Evolutionary conservation across 2,888 invertebrate genomes (phyloP).

Genomic region (Drosophila helvetica): DNA sequence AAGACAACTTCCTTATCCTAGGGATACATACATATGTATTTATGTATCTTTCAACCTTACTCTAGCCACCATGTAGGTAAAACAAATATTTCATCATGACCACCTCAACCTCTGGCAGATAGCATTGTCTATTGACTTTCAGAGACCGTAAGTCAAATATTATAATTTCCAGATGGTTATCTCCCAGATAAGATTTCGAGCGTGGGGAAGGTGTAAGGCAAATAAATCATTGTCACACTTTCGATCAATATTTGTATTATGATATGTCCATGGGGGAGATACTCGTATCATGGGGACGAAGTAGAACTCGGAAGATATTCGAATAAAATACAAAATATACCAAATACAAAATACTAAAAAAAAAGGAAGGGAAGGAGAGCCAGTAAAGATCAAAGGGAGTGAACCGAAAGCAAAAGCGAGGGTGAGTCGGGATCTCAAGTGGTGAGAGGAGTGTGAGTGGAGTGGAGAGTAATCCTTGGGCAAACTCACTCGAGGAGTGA

Average conservation of each 20-base stretch:
- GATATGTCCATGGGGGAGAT: slow-evolving; percentile 12
- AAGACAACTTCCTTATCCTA: background rate
- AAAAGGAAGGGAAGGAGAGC: background rate
- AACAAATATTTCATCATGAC: slow-evolving; percentile 28
- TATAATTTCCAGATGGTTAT: slow-evolving; percentile 40
- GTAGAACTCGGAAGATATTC: slow-evolving; percentile 2
- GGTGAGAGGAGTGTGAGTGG: slow-evolving; percentile 29
- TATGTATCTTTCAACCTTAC: background rate
- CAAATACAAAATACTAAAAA: background rate
- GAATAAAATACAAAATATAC: slow-evolving; percentile 8
- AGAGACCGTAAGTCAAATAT: slow-evolving; percentile 38
- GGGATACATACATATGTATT: background rate
- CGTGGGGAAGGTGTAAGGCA: slow-evolving; percentile 57
- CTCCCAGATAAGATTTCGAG: slow-evolving; percentile 51
- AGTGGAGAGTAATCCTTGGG: slow-evolving; percentile 60
- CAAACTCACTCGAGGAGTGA: slow-evolving; percentile 55
- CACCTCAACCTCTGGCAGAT: slow-evolving; percentile 16
- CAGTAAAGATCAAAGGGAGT: slow-evolving; percentile 58
- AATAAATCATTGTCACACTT: slow-evolving; percentile 70
- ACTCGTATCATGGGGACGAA: background rate
- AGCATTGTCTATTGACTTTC: slow-evolving; percentile 31
- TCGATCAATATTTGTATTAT: slow-evolving; percentile 51
- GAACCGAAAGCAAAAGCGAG: slow-evolving; percentile 28
- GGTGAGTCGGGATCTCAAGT: slow-evolving; percentile 57
- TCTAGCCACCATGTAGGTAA: slow-evolving; percentile 4